phyloP scores from a whole-genome alignment of 2,113 vertebrate species.

The Peromyscus californicus region DNA sequence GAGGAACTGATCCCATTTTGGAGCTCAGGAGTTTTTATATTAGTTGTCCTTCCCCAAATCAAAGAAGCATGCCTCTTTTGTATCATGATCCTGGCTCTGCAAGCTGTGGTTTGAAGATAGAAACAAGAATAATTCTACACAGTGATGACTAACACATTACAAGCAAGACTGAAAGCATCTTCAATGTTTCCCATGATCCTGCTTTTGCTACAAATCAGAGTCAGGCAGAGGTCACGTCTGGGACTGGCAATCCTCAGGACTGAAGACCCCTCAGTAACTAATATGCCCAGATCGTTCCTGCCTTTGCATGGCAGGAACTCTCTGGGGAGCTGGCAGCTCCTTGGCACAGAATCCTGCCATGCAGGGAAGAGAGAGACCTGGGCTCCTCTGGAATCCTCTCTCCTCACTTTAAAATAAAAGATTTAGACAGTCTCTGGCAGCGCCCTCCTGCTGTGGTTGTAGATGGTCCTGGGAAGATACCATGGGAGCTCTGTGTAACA shows the following conservation, averaged over 20 bases:
- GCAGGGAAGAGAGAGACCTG: not conserved
- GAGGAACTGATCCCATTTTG: not conserved
- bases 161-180: constrained; percentile 76
- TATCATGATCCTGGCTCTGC: constrained; percentile 51
- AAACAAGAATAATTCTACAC: constrained; percentile 63
- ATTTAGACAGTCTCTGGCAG: not conserved
- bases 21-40: not conserved
- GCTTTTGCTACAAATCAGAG: constrained; percentile 68
- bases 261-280: not conserved
- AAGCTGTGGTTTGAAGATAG: constrained; percentile 77
- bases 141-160: constrained; percentile 58
- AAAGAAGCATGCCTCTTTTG: not conserved
- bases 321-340: not conserved
- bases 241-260: constrained; percentile 54
- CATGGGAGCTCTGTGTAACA: fast-evolving
- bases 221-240: constrained; percentile 70
- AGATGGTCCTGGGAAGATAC: not conserved
- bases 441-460: not conserved
- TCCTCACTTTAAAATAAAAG: not conserved
- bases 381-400: not conserved
- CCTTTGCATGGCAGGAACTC: not conserved
- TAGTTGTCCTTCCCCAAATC: not conserved
- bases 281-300: not conserved
- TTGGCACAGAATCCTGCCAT: not conserved
- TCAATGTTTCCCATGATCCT: constrained; percentile 74